Base-by-base conservation (phyloP, 1,140 invertebrate species). In the Lordiphosa stackelbergi region DNA sequence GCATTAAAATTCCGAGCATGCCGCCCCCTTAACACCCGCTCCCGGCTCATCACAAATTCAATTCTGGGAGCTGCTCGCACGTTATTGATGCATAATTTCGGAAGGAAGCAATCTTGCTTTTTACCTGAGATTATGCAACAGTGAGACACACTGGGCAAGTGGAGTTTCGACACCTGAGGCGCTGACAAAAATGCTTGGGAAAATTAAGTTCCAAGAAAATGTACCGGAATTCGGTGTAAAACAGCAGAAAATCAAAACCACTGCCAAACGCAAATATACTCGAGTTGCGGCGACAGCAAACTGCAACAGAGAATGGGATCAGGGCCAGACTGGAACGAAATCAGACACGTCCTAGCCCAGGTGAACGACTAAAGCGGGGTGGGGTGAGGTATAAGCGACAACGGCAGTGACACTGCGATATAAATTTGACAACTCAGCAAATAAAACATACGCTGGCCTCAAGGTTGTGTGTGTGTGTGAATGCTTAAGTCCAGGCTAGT, bases 151-250 rank as follows among this genome's bases (percentile, higher is more conserved):
- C 22, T 64, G 31, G 48, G 45, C 53, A 58, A 69, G 56, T 59
- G 56, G 55, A 22, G 40, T 53, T 54, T 60, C 41, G 36, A 31
- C 43, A 34, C 34, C 22, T 31, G n/a, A 41, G 46, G 47, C 56
- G 73, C 48, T 53, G 43, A 55, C 57, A 65, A 71, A 78, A 69
- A 62, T 69, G 72, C 79, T 73, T 85, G 81, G 81, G 81, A 85
- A 85, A 85, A 85, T 73, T 66, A 70, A 68, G 60, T 85, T 85
- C 81, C 79, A 71, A 78, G 81, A 85, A 85, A 84, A 85, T 79
- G 72, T 79, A 79, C 81, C 81, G 81, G 81, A 85, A 84, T 85
- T 85, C 68, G 69, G 65, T 79, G 79, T 68, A 79, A 75, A 77
- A 69, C 72, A 75, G 52, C 60, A 71, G 53, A 45, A 65, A 62